phyloP scores from a whole-genome alignment of 2,888 invertebrate genomes.

The Luffia ferchaultella region DNA sequence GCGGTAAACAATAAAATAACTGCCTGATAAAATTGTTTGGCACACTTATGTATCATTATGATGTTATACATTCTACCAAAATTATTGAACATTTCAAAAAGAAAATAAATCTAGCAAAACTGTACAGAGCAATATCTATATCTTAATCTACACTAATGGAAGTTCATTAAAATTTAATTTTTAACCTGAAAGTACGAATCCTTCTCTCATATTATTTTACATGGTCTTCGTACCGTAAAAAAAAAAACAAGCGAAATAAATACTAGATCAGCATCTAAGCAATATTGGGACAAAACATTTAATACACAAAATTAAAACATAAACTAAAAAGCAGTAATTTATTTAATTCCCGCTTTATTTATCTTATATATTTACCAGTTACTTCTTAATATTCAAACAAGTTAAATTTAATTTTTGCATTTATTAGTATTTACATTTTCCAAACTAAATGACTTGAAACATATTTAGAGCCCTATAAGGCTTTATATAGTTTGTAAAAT shows the following conservation, averaged over 20 bases:
- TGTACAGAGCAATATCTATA: not conserved
- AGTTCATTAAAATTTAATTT: not conserved
- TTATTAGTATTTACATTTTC: not conserved
- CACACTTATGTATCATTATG: not conserved
- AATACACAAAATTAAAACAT: too few species aligned
- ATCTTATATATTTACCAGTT: too few species aligned
- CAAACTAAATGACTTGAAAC: not conserved
- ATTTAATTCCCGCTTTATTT: too few species aligned
- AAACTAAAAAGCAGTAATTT: too few species aligned
- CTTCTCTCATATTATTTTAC: too few species aligned
- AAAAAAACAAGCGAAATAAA: too few species aligned
- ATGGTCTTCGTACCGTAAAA: too few species aligned
- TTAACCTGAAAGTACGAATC: not conserved
- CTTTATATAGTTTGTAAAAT: not conserved
- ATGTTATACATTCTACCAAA: not conserved
- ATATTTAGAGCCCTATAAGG: conserved; percentile 1
- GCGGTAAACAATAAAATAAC: not conserved
- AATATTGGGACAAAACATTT: too few species aligned
- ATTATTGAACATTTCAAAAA: too few species aligned
- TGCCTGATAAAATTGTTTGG: not conserved
- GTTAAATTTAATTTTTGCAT: not conserved
- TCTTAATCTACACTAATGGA: not conserved
- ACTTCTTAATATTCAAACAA: not conserved
- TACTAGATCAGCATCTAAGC: too few species aligned
- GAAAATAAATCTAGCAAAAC: not conserved